These are phyloP conservation scores for Anadara kagoshimensis DNA, from an alignment of 1,140 invertebrate genomes.

Conservation along the genomic window DNA sequence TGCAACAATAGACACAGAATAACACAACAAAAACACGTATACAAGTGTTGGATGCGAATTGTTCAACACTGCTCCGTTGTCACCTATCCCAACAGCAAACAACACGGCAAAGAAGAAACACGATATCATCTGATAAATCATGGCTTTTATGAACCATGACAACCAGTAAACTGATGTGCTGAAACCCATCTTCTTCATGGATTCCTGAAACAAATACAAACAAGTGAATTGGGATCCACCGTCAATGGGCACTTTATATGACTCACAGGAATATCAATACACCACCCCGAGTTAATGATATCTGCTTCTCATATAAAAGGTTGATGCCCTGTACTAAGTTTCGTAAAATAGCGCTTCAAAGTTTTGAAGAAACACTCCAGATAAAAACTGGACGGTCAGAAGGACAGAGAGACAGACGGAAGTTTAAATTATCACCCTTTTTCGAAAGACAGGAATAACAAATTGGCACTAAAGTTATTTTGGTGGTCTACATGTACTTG, in stretches of 20 bases:
- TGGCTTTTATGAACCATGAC: conserved; percentile 87
- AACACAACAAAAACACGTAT: conserved; percentile 76
- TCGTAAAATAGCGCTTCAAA: conserved; percentile 75
- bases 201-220: conserved; percentile 77
- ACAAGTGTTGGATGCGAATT: conserved; percentile 74
- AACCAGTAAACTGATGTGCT: conserved; percentile 86
- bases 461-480: too few relatives aligned
- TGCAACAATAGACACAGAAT: conserved; percentile 76
- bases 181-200: conserved; percentile 93
- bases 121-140: conserved; percentile 81
- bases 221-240: too few relatives aligned
- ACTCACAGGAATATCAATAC: neutral
- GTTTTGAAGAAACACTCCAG: conserved; percentile 72
- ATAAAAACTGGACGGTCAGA: conserved; percentile 76
- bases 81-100: conserved; percentile 62
- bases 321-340: conserved; percentile 73
- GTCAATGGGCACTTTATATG: neutral
- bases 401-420: conserved; percentile 82
- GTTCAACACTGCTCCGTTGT: conserved; percentile 70
- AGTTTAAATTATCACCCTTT: too few relatives aligned
- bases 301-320: conserved; percentile 76
- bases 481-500: too few relatives aligned
- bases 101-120: conserved; percentile 75
- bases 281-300: conserved; percentile 77
- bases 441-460: too few relatives aligned